Evolutionary conservation across 1,140 invertebrate genomes (phyloP).

Genomic region (Brachionus sp.): DNA sequence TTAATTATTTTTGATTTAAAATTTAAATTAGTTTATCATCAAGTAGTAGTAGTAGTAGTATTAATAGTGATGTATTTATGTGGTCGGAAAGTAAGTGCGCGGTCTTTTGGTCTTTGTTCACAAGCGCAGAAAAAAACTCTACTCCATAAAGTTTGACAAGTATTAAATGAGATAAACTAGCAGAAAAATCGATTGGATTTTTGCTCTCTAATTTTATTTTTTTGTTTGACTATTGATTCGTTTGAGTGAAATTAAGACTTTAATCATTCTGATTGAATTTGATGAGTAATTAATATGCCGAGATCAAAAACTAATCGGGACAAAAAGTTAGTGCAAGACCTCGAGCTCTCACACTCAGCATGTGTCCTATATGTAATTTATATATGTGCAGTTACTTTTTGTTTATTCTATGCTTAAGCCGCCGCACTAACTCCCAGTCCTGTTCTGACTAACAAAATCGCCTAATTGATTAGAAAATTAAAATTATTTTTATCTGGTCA

Average conservation of each 20-base stretch:
- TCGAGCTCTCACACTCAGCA: not conserved
- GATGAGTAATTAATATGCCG: conserved; percentile 36
- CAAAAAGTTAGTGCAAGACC: not conserved
- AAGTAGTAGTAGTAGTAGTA: not conserved
- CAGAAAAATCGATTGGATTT: conserved; percentile 20
- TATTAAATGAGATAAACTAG: conserved; percentile 35
- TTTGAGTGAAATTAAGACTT: conserved; percentile 25
- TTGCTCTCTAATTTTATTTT: not conserved
- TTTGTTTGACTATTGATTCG: conserved; percentile 33
- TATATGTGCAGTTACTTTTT: not conserved
- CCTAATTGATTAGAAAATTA: conserved; percentile 15
- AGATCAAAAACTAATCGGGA: not conserved
- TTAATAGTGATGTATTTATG: not conserved
- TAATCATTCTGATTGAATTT: conserved; percentile 23
- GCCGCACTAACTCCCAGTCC: not conserved
- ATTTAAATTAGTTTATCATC: not conserved
- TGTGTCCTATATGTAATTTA: not conserved
- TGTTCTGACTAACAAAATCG: not conserved
- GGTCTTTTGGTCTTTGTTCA: not conserved
- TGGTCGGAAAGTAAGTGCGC: not conserved
- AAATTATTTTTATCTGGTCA: conserved; percentile 39
- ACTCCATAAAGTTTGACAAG: conserved; percentile 36
- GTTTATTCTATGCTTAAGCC: not conserved
- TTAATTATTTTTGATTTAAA: conserved; percentile 11
- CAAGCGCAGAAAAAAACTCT: not conserved